Conservation (phyloP, 1,140 invertebrate species). For the Hylaeus volcanicus region DNA sequence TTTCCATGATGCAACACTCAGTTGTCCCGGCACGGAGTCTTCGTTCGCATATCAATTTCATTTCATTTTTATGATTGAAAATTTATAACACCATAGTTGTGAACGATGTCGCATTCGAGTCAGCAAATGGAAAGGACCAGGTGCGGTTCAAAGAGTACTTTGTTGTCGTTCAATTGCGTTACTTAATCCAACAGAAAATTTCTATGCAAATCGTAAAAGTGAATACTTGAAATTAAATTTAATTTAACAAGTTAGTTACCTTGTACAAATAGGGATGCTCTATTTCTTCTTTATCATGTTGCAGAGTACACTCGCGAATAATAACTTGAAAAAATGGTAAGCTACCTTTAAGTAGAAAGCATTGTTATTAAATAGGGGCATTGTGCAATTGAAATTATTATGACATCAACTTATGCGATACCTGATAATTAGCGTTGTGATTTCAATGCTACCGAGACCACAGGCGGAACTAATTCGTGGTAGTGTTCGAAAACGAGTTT, state of each 20-base stretch:
- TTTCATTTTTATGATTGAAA: slow-evolving; percentile 11
- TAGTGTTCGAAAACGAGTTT: slow-evolving; percentile 4
- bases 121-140: neutral
- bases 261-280: too few species aligned
- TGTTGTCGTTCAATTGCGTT: neutral
- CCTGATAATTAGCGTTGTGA: neutral
- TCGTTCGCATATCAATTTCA: slow-evolving; percentile 34
- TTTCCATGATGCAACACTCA: neutral
- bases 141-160: neutral
- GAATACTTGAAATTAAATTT: too few species aligned
- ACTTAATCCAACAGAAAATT: neutral
- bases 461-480: neutral
- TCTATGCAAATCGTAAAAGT: too few species aligned
- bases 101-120: neutral
- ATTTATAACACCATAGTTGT: neutral
- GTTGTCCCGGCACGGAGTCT: neutral
- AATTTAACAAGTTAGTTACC: too few species aligned
- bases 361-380: neutral
- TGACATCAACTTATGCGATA: neutral
- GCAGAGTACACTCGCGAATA: too few species aligned
- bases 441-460: neutral
- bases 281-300: too few species aligned
- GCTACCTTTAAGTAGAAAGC: too few species aligned
- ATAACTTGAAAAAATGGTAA: too few species aligned
- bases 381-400: neutral